These are phyloP conservation scores for Nephila pilipes DNA, from an alignment of 1,140 invertebrate species.

Conservation along the genomic window DNA sequence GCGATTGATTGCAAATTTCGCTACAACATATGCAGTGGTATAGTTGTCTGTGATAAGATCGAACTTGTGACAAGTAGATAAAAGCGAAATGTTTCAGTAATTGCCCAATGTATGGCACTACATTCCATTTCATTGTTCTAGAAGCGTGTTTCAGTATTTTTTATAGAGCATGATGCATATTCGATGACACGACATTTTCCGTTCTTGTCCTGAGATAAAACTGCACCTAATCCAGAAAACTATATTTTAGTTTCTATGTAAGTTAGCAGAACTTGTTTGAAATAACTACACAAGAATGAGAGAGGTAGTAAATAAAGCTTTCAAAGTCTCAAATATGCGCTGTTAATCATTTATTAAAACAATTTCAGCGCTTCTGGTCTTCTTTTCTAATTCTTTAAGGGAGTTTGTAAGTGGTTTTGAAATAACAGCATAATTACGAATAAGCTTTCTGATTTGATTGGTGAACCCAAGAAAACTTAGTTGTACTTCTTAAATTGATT, in stretches of 20 bases:
- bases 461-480: neutral
- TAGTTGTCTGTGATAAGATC: no score
- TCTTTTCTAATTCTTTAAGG: constrained; percentile 13
- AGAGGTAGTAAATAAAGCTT: constrained; percentile 19
- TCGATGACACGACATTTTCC: neutral
- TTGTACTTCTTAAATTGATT: constrained; percentile 18
- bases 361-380: neutral
- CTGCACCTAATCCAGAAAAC: neutral
- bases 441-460: neutral
- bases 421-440: constrained; percentile 37
- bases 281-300: constrained; percentile 23
- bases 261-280: neutral
- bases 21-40: no score
- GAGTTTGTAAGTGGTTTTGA: neutral
- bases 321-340: constrained; percentile 3
- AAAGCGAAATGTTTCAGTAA: neutral
- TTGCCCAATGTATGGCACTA: neutral
- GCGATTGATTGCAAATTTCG: no score
- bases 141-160: no score
- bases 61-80: neutral
- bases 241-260: constrained; percentile 20
- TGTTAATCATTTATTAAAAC: constrained; percentile 3
- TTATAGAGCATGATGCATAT: neutral
- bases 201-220: constrained; percentile 22
- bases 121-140: neutral